Percentiles rank a stretch among this genome's conserved stretches.
These are phyloP conservation scores for Venusia cambrica DNA, from an alignment of 2,888 invertebrate genomes.

Conservation along the genomic window DNA sequence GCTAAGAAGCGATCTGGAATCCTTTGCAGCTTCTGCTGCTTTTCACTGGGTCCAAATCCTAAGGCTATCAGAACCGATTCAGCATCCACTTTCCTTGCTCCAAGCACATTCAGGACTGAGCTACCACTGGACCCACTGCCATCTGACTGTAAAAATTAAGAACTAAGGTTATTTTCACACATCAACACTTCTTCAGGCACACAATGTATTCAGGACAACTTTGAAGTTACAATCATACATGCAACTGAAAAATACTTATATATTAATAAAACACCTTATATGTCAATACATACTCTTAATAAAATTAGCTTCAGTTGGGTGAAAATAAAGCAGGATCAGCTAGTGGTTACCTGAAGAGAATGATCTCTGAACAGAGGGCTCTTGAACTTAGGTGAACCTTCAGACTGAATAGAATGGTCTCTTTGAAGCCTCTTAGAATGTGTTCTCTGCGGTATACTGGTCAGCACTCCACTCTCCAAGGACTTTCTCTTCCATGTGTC, in stretches of 20 bases:
- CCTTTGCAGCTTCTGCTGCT: conserved; percentile 85
- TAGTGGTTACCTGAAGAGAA: conserved; percentile 72
- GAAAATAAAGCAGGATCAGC: no score
- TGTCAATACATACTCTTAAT: no score
- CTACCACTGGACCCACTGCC: conserved; percentile 81
- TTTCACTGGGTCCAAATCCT: conserved; percentile 88
- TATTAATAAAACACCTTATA: no score
- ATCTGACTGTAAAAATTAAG: conserved; percentile 67
- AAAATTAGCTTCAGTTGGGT: no score
- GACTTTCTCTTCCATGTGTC: conserved; percentile 66
- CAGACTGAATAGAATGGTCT: conserved; percentile 73
- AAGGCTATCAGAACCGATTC: conserved; percentile 91
- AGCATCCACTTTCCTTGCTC: conserved; percentile 92
- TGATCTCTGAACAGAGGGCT: conserved; percentile 73
- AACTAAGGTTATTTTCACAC: no score
- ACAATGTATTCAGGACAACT: no score
- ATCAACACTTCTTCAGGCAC: no score
- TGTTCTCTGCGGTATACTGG: conserved; percentile 47
- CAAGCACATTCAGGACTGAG: conserved; percentile 92
- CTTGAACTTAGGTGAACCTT: conserved; percentile 66
- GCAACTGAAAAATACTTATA: no score
- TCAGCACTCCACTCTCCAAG: conserved; percentile 58
- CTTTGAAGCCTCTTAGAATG: conserved; percentile 60
- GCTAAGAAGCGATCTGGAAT: conserved; percentile 91
- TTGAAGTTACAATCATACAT: no score